Conservation (phyloP, 2,113 vertebrate genomes). For the Grallaria varia region DNA sequence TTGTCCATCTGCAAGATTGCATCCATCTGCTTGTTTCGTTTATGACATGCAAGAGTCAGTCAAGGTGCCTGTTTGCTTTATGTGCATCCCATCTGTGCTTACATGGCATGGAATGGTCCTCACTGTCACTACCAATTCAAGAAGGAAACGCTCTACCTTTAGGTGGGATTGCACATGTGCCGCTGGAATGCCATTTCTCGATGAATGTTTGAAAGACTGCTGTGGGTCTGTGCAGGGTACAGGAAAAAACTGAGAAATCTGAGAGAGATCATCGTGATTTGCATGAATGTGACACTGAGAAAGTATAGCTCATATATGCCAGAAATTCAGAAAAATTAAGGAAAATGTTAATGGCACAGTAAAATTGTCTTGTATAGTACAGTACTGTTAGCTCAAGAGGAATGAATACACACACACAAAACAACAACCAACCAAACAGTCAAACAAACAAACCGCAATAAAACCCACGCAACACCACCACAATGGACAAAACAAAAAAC, state of each 20-base stretch:
- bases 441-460: too few relatives aligned
- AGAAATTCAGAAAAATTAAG: not conserved
- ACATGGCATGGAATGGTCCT: too few relatives aligned
- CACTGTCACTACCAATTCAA: rapidly evolving
- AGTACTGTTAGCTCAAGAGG: not conserved
- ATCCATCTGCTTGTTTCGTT: not conserved
- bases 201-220: not conserved
- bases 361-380: not conserved
- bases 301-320: not conserved
- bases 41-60: not conserved
- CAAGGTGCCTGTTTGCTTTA: not conserved
- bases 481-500: too few relatives aligned
- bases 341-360: not conserved
- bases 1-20: not conserved
- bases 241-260: not conserved
- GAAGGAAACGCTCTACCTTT: not conserved
- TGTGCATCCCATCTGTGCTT: not conserved
- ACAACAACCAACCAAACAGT: too few relatives aligned
- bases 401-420: not conserved
- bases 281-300: not conserved
- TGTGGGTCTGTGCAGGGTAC: not conserved
- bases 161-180: not conserved
- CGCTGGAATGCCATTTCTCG: not conserved
- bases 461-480: too few relatives aligned
- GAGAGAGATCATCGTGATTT: not conserved